A percentile compares a stretch with the other conserved stretches of the same genome.
Conservation (phyloP, 2,888 invertebrate species). For the Rhodophaea formosa region DNA sequence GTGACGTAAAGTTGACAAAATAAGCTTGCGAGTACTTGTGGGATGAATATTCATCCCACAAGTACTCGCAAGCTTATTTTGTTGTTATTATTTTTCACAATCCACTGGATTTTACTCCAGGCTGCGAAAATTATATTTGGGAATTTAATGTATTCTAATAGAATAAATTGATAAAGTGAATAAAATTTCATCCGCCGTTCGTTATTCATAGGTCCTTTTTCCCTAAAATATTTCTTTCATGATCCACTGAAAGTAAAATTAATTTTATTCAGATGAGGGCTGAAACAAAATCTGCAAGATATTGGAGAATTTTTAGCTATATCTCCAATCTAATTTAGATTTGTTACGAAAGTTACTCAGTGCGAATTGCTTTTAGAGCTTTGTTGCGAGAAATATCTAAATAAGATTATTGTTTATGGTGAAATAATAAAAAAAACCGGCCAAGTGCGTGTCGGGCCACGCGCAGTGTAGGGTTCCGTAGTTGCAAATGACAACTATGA, state of each 20-base stretch:
- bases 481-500: no score
- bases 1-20: no score
- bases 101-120: not conserved
- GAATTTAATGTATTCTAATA: constrained; percentile 38
- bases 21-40: no score
- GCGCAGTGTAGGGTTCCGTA: no score
- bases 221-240: constrained; percentile 44
- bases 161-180: constrained; percentile 39
- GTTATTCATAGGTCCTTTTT: constrained; percentile 44
- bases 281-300: constrained; percentile 8
- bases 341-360: not conserved
- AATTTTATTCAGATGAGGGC: constrained; percentile 29
- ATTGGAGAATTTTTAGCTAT: constrained; percentile 11
- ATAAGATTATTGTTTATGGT: no score
- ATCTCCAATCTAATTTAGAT: constrained; percentile 5
- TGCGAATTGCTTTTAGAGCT: constrained; percentile 1
- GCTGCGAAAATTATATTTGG: constrained; percentile 17
- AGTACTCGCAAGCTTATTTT: no score
- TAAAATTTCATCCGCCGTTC: constrained; percentile 35
- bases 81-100: constrained; percentile 2
- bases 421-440: no score
- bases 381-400: not conserved
- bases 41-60: no score
- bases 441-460: no score
- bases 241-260: constrained; percentile 32